These are phyloP conservation scores for Tachyglossus aculeatus DNA, from an alignment of 2,797 vertebrate genomes.

Conservation along the genomic window DNA sequence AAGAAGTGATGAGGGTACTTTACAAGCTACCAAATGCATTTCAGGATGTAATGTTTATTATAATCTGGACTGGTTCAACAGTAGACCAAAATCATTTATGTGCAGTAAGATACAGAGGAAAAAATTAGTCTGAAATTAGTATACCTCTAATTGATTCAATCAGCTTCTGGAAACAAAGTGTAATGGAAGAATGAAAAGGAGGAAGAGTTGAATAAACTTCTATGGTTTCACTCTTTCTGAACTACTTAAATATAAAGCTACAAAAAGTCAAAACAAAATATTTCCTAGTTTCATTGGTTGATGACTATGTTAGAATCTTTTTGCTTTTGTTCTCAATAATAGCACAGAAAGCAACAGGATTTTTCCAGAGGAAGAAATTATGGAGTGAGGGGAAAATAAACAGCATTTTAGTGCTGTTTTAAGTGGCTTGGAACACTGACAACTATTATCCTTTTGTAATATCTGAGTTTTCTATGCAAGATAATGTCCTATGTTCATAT, in stretches of 20 bases:
- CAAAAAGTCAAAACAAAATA: no score
- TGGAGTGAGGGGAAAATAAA: no score
- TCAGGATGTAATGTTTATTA: conserved; percentile 25
- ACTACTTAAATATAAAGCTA: conserved; percentile 23
- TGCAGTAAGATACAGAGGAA: conserved; percentile 26
- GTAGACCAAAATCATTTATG: conserved; percentile 37
- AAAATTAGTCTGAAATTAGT: conserved; percentile 40
- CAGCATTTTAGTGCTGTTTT: no score
- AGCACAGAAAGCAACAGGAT: no score
- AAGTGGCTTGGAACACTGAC: no score
- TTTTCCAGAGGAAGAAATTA: no score
- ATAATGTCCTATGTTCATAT: no score
- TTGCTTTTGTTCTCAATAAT: no score
- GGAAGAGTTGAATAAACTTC: conserved; percentile 28
- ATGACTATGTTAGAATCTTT: no score
- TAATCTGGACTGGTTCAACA: conserved; percentile 32
- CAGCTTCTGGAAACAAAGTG: conserved; percentile 30
- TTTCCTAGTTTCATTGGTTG: no score
- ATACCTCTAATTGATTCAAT: conserved; percentile 64
- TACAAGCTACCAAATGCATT: conserved; percentile 37
- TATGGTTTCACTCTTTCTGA: conserved; percentile 29
- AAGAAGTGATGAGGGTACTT: conserved; percentile 70
- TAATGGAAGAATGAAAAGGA: conserved; percentile 21
- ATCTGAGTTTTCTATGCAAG: no score
- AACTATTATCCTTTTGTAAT: no score